Conservation (phyloP, 1,140 invertebrate species). For the Glomeris maerens region DNA sequence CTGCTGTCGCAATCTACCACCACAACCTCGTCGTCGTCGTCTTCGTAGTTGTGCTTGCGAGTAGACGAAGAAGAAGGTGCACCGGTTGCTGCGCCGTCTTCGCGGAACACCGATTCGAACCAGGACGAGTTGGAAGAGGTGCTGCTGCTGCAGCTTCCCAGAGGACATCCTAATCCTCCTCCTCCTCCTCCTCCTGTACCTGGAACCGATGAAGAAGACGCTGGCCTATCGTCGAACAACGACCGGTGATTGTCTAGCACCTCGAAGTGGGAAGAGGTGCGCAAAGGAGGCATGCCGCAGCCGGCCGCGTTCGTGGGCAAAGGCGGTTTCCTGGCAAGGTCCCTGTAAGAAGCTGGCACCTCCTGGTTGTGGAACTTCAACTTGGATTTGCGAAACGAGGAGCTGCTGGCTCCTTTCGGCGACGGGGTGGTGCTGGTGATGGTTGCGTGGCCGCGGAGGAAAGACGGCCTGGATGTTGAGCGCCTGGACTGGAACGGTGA, state of each 20-base stretch:
- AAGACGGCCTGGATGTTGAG: constrained; percentile 19
- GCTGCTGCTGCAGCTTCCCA: too few relatives aligned
- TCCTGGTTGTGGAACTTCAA: constrained; percentile 68
- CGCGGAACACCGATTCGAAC: too few relatives aligned
- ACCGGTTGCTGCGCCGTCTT: too few relatives aligned
- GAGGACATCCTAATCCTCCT: too few relatives aligned
- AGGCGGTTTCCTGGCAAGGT: constrained; percentile 34
- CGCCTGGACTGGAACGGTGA: constrained; percentile 20
- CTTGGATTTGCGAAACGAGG: constrained; percentile 53
- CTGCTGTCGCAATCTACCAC: too few relatives aligned
- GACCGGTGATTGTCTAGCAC: not conserved
- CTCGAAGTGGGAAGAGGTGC: constrained; percentile 13
- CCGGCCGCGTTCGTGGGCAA: not conserved
- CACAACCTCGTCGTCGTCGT: too few relatives aligned
- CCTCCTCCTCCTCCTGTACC: too few relatives aligned
- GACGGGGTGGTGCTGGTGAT: not conserved
- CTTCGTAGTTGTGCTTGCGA: too few relatives aligned
- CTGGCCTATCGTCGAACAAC: not conserved
- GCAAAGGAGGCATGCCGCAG: constrained; percentile 5
- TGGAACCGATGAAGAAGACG: too few relatives aligned
- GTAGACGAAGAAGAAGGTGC: too few relatives aligned
- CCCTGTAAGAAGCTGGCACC: constrained; percentile 57
- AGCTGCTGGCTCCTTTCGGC: constrained; percentile 17
- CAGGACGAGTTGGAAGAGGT: too few relatives aligned
- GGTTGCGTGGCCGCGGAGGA: constrained; percentile 17